Base-by-base conservation (phyloP, 2,113 vertebrate genomes). In the Telmatochromis sp. region DNA sequence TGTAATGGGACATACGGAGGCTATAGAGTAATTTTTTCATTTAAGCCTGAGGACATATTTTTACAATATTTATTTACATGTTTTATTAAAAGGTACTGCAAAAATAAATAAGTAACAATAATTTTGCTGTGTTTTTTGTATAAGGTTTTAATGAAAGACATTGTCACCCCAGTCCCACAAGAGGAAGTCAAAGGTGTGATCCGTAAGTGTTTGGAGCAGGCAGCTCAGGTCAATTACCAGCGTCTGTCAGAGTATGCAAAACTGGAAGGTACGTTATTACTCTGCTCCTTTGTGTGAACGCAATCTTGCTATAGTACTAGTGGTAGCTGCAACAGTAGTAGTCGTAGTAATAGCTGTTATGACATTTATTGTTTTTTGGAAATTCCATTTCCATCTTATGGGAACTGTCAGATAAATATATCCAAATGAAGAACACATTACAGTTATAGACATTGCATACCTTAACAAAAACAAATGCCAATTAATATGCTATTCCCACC, bases 71-170 rank as follows among this genome's bases (percentile, higher is more conserved):
- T 42, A 47, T 75, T 73, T 45, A 45, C 37, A 45, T 73, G 0
- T 45, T 45, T 15, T 73, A 73, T 45, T 45, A 6, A 45, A 73
- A 68, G n/a, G n/a, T 40, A 40, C 63, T 23, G 35, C 11, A 40
- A 68, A 40, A 68, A 40, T 40, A 40, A 68, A 40, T 40, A 68
- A 68, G 8, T 21, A 26, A n/a, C 54, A 23, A 58, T 40, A 15
- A 6, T 68, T 13, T 31, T 33, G 31, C 21, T 45, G 23, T 81
- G 14, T 82, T 13, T 75, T 28, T 81, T 93, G 89, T 95, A 15
- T n/a, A 11, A 99, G 99, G 99, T 99, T 94, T 96, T 99, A 94
- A 99, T 99, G 99, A 99, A 98, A 95, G 99, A 99, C 92, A 99
- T 99, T 78, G 98, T 98, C 87, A 99, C 98, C 81, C 97, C 98